Percentiles rank a stretch among this genome's conserved stretches.
phyloP scores from a whole-genome alignment of 2,113 vertebrate species.

The Ammospiza caudacuta region DNA sequence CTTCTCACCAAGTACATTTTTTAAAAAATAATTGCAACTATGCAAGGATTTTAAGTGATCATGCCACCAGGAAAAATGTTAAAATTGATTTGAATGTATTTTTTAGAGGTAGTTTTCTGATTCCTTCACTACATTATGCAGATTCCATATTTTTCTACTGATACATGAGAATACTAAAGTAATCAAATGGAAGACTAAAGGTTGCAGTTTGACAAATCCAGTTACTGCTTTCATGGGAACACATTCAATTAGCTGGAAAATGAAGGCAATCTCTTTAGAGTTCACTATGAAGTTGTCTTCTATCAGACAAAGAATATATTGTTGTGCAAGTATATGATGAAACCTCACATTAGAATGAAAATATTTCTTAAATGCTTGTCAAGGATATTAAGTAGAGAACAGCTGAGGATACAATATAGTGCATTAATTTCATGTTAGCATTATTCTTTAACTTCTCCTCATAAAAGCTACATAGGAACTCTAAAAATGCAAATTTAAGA shows the following conservation, averaged over 20 bases:
- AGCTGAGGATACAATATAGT: background rate
- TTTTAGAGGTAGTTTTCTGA: background rate
- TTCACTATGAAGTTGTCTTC: background rate
- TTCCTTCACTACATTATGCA: background rate
- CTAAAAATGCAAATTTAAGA: background rate
- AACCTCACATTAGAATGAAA: background rate
- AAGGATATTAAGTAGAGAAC: background rate
- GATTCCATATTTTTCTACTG: background rate
- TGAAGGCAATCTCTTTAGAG: background rate
- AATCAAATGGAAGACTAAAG: background rate
- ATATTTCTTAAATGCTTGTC: background rate
- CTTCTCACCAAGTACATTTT: background rate
- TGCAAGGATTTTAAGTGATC: background rate
- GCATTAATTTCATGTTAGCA: background rate
- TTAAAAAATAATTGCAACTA: background rate
- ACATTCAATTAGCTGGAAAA: background rate
- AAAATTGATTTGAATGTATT: background rate
- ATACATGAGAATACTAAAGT: background rate
- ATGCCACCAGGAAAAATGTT: background rate
- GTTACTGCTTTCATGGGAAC: background rate
- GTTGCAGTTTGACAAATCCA: background rate
- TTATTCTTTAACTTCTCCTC: background rate
- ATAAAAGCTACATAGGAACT: background rate
- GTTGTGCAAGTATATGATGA: background rate
- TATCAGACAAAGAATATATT: background rate